Percentiles rank a stretch among this genome's conserved stretches.
phyloP scores from a whole-genome alignment of 2,797 vertebrate species.

The Hybognathus amarus region DNA sequence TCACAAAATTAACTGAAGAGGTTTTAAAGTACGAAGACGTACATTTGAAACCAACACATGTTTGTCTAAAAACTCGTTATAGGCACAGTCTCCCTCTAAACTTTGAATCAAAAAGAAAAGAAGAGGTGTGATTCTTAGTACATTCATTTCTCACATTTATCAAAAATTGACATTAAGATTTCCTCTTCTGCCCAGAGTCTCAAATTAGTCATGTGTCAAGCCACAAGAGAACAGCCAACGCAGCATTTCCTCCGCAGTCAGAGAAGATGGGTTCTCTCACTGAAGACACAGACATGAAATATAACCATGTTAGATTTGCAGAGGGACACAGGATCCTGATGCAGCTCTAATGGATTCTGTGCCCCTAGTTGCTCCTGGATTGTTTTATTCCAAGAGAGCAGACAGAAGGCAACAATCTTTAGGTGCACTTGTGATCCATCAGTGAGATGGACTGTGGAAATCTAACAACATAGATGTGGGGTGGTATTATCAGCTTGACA shows the following conservation, averaged over 20 bases:
- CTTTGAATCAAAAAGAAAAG: neutral
- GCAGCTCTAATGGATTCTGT: constrained; percentile 22
- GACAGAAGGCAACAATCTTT: constrained; percentile 23
- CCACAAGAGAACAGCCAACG: constrained; percentile 3
- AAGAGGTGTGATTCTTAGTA: neutral
- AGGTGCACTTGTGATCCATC: constrained; percentile 51
- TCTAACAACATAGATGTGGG: constrained; percentile 45
- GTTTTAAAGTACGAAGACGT: neutral
- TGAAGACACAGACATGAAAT: constrained; percentile 37
- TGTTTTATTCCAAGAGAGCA: constrained; percentile 40
- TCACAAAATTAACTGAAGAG: neutral
- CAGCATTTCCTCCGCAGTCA: constrained; percentile 3
- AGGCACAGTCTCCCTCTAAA: neutral
- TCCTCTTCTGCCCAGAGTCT: neutral
- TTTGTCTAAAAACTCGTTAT: neutral
- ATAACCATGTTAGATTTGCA: constrained; percentile 41
- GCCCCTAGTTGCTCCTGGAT: constrained; percentile 38
- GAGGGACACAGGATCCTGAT: constrained; percentile 33
- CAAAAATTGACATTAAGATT: neutral
- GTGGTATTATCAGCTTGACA: constrained; percentile 51
- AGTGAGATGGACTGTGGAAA: constrained; percentile 47
- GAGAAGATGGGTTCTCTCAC: constrained; percentile 4
- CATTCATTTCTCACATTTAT: constrained; percentile 3
- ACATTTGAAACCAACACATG: neutral
- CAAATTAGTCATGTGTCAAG: constrained; percentile 22